Evolutionary conservation across 2,797 vertebrate genomes (phyloP), one percentile per base, ranked within the genome.

Genomic region (Falco novaeseelandiae): DNA sequence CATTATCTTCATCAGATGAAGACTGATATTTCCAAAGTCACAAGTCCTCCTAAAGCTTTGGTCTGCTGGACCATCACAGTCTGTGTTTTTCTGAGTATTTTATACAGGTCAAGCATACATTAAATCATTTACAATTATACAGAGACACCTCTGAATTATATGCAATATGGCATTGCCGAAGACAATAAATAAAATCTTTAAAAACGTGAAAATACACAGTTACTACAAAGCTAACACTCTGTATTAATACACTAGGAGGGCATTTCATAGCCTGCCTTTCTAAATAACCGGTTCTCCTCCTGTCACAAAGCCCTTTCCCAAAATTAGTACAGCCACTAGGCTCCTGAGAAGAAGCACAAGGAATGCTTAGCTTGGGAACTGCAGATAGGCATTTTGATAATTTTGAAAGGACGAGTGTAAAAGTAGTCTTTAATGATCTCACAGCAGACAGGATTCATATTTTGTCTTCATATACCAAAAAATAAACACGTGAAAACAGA

Each of bases 1-100:
- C 77, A 69, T 87, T 96, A 88, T 95, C 93, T 81, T 69, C 72
- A 82, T 62, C 42, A 86, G 89, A 93, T 87, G 72, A 89, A 77
- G 57, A 78, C 65, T 69, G 58, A 25, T 69, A 79, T 40, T 85
- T 92, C 86, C 54, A 32, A 85, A 94, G 90, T 52, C 66, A 55
- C 49, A 87, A 74, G 76, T 72, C 42, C n/a, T 91, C 73, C 76
- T 73, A 79, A 72, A 91, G 46, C 46, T 78, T 74, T 87, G 62
- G 76, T 83, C 71, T 54, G 40, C 29, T 59, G n/a, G 29, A 83
- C 51, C 6, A 14, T 26, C 80, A 62, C 6, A 66, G 54, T 9
- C 46, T 13, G 4, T 5, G 32, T 36, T 86, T 77, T 89, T 29
- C 61, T 46, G 26, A 77, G 27, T 74, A 74, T 61, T 86, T 83